Percentiles rank a stretch among this genome's conserved stretches.
Conservation (phyloP, 2,797 vertebrate species). For the Zenarchopterus dispar region DNA sequence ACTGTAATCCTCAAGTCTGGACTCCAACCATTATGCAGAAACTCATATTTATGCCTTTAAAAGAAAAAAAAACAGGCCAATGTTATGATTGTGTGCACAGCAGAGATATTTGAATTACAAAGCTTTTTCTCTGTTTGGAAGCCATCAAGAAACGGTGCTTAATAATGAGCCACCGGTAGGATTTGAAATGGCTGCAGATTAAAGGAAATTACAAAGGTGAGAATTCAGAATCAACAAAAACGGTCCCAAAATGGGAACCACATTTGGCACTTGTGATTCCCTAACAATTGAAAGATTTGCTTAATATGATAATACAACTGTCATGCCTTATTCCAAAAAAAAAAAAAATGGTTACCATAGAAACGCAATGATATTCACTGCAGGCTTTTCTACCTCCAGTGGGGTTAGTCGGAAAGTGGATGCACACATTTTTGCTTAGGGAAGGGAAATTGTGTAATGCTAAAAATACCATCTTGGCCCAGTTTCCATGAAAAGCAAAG, state of each 20-base stretch:
- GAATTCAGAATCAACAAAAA: too few relatives aligned
- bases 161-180: slow-evolving; percentile 26
- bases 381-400: slow-evolving; percentile 23
- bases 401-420: slow-evolving; percentile 12
- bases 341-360: slow-evolving; percentile 60
- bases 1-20: slow-evolving; percentile 92
- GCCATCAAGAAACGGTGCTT: slow-evolving; percentile 26
- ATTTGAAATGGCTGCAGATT: slow-evolving; percentile 39
- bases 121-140: slow-evolving; percentile 1
- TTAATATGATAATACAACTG: slow-evolving; percentile 40
- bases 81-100: not conserved
- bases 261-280: slow-evolving; percentile 22
- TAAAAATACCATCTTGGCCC: slow-evolving; percentile 55
- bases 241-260: slow-evolving; percentile 20
- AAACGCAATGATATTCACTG: slow-evolving; percentile 47
- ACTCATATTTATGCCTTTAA: slow-evolving; percentile 90
- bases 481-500: slow-evolving; percentile 47
- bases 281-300: slow-evolving; percentile 27
- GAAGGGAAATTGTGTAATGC: slow-evolving; percentile 38
- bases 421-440: slow-evolving; percentile 28
- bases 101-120: not conserved
- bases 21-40: slow-evolving; percentile 87
- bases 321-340: slow-evolving; percentile 43
- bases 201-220: slow-evolving; percentile 30
- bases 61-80: not conserved